A percentile compares a stretch with the other conserved stretches of the same genome.
Conservation (phyloP, 2,888 invertebrate genomes). For the Selenia dentaria region DNA sequence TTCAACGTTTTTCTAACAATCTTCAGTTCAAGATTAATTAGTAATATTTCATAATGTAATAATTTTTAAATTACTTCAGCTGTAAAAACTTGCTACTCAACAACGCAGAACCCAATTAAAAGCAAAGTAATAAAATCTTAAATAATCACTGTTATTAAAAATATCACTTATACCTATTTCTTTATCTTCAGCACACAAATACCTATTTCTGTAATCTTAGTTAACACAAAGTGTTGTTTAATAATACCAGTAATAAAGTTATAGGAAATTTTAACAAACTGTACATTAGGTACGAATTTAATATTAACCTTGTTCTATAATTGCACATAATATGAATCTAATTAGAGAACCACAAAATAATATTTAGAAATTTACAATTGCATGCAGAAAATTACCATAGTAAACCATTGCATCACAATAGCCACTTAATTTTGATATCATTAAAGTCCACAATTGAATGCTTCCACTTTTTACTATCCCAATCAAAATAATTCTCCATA, state of each 20-base stretch:
- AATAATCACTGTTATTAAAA: neutral
- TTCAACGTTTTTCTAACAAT: no score
- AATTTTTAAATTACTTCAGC: no score
- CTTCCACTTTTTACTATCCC: neutral
- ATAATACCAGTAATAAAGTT: neutral
- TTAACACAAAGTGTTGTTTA: neutral
- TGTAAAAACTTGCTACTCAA: no score
- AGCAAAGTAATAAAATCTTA: no score
- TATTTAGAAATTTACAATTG: neutral
- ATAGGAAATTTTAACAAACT: neutral
- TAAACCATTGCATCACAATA: neutral
- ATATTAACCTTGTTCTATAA: no score
- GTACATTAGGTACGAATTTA: neutral
- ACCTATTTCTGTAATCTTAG: neutral
- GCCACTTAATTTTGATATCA: neutral
- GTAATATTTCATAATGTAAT: no score
- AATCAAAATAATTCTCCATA: conserved; percentile 1
- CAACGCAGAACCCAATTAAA: no score
- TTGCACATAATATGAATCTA: no score
- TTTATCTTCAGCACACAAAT: neutral
- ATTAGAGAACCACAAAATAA: neutral
- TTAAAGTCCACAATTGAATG: conserved; percentile 8
- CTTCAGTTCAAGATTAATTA: no score
- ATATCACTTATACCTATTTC: conserved; percentile 2
- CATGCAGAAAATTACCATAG: neutral